Conservation (phyloP, 1,140 invertebrate genomes). For the Lepidotrigona ventralis region DNA sequence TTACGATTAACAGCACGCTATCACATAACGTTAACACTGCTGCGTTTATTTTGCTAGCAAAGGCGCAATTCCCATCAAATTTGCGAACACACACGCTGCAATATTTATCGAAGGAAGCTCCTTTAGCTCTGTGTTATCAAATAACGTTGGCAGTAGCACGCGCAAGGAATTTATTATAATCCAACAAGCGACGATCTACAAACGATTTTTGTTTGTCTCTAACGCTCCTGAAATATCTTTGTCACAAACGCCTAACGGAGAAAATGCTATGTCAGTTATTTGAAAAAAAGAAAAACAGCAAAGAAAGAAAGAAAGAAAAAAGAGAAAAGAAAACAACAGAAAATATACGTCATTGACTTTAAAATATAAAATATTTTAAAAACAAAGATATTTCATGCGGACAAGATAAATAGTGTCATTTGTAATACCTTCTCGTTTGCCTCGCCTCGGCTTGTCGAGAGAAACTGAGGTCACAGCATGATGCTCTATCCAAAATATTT, state of each 20-base stretch:
- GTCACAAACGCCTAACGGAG: neutral
- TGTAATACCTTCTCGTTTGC: neutral
- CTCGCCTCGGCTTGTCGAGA: neutral
- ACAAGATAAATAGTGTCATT: neutral
- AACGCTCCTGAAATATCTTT: neutral
- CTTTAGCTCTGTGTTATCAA: neutral
- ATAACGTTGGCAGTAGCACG: conserved; percentile 1
- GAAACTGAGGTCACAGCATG: neutral
- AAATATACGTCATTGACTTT: neutral
- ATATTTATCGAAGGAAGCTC: conserved; percentile 29
- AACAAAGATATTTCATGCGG: neutral
- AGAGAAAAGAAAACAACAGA: neutral
- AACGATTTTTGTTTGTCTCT: neutral
- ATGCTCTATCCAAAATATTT: neutral
- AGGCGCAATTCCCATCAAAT: neutral
- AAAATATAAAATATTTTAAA: neutral
- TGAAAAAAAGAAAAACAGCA: too few species aligned
- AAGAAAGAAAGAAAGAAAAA: too few species aligned
- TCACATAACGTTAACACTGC: neutral
- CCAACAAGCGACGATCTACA: conserved; percentile 14
- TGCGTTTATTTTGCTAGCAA: neutral
- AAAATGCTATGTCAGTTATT: neutral
- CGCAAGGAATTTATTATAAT: conserved; percentile 26
- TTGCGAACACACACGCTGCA: neutral
- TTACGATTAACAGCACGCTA: conserved; percentile 2